Conservation (phyloP, 2,113 vertebrate species). For the Clinocottus analis region DNA sequence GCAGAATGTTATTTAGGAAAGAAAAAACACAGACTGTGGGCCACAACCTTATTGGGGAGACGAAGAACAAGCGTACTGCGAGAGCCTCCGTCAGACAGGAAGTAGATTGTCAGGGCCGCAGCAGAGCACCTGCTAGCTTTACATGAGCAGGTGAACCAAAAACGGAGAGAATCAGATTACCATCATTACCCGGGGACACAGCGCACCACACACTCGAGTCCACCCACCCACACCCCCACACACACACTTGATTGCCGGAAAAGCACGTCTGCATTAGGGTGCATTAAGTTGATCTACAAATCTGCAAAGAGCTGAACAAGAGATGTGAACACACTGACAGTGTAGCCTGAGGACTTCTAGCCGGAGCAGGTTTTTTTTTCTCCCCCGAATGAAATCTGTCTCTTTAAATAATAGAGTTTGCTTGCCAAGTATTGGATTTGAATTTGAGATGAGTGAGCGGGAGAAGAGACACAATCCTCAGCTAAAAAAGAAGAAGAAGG, state of each 20-base stretch:
- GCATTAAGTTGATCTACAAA: conserved; percentile 11
- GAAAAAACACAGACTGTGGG: neutral
- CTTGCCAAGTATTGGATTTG: conserved; percentile 55
- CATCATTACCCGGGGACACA: too few relatives aligned
- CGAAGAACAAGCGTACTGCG: too few relatives aligned
- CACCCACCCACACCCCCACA: conserved; percentile 8
- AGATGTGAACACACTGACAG: conserved; percentile 38
- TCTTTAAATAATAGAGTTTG: conserved; percentile 53
- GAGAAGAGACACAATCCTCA: conserved; percentile 23
- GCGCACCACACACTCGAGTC: too few relatives aligned
- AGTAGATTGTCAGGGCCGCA: conserved; percentile 56
- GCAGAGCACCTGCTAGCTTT: conserved; percentile 60
- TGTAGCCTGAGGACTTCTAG: conserved; percentile 38
- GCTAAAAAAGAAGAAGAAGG: too few relatives aligned
- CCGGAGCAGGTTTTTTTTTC: conserved; percentile 35
- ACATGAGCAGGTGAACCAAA: conserved; percentile 68
- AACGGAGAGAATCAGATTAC: conserved; percentile 45
- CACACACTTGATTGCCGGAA: neutral
- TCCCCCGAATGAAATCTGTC: conserved; percentile 56
- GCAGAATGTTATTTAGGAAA: conserved; percentile 10
- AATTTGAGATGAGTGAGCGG: conserved; percentile 51
- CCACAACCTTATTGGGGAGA: neutral
- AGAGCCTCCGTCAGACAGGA: conserved; percentile 32
- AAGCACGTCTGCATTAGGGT: too few relatives aligned
- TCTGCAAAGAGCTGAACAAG: conserved; percentile 31